A percentile compares a stretch with the other conserved stretches of the same genome.
Conservation (phyloP, 1,140 invertebrate genomes). For the Bemisia tabaci region DNA sequence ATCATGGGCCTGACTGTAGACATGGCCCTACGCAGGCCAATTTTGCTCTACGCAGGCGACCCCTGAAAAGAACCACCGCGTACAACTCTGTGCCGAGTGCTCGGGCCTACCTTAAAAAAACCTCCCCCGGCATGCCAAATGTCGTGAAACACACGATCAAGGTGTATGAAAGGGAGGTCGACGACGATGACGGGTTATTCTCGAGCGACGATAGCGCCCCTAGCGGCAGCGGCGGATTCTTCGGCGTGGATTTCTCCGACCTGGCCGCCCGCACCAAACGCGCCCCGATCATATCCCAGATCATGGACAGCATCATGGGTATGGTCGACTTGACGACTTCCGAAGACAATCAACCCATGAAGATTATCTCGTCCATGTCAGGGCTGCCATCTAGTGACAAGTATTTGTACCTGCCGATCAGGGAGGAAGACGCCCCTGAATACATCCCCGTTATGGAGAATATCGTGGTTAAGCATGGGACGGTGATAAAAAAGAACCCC, state of each 20-base stretch:
- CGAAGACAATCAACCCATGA: background rate
- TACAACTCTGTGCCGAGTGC: background rate
- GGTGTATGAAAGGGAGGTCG: background rate
- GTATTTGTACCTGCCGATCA: background rate
- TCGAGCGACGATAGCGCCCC: background rate
- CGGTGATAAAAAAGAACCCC: background rate
- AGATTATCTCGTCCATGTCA: background rate
- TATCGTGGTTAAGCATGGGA: background rate
- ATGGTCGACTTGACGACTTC: background rate
- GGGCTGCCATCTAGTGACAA: background rate
- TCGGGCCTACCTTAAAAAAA: background rate
- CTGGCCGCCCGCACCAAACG: background rate
- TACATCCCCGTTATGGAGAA: background rate
- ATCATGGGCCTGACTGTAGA: background rate
- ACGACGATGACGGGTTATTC: background rate
- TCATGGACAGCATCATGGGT: background rate
- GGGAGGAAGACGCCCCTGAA: background rate
- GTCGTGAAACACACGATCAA: background rate
- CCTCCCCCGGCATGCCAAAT: background rate
- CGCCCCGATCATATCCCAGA: background rate
- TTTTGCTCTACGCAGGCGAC: background rate
- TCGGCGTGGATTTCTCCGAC: background rate
- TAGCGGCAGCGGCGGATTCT: background rate
- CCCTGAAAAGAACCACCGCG: background rate
- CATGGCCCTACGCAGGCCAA: no score